Base-by-base conservation (phyloP, 2,888 invertebrate species). In the Beris morrisii region DNA sequence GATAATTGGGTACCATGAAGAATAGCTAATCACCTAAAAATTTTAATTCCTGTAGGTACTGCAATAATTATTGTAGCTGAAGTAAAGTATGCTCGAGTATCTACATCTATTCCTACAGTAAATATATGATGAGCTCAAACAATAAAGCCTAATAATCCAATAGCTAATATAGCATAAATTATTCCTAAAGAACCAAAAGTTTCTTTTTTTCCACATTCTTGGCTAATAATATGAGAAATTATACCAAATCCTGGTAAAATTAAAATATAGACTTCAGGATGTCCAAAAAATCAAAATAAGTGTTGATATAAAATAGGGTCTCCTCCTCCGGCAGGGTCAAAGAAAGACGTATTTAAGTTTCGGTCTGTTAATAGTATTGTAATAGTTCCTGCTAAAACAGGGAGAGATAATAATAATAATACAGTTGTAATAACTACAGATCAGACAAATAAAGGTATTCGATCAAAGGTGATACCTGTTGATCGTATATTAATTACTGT, bases 41-140 rank as follows among this genome's bases (percentile, higher is more conserved):
- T 85, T 85, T 92, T 92, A 84, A 92, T 89, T 72, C 91, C 92
- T 15, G 92, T 92, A 0, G 92, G 91, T 0, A 92, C 85, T 0
- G 90, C 91, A 90, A 92, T 92, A 85, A 92, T 89, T 86, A 91
- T 91, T 15, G 91, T 92, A 0, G 90, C 91, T 54, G 91, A 88
- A 0, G 91, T 92, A 79, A 92, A 92, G 78, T 92, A 92, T 28
- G 91, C 91, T 79, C 91, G 89, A 0, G 90, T 90, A 80, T 92
- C 91, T 68, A 91, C 87, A 81, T 92, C 91, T 86, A 92, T 88
- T 1, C 92, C 91, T 44, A 92, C 87, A 3, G 91, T 91, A 80
- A 92, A 93, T 85, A 92, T 92, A 78, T 92, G 91, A 77, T 92
- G 92, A 7, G 90, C 90, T 84, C 91, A 91, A 0, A 92, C 91